Percentiles rank a stretch among this genome's conserved stretches.
Evolutionary conservation across 2,797 vertebrate species (phyloP).

Genomic region (Xiphophorus birchmanni): DNA sequence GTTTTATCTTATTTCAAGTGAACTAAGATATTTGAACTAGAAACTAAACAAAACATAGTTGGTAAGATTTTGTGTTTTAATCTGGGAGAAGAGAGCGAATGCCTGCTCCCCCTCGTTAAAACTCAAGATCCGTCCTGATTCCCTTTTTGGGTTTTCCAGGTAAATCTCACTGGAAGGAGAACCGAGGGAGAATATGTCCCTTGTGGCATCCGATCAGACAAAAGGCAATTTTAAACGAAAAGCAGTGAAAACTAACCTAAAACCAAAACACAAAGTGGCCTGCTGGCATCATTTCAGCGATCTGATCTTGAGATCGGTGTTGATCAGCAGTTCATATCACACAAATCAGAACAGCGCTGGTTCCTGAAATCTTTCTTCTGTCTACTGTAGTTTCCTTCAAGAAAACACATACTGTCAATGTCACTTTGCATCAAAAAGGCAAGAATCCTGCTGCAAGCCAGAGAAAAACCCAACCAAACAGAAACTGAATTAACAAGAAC

Average conservation of each 20-base stretch:
- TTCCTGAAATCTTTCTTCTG: not conserved
- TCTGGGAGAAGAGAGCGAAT: not conserved
- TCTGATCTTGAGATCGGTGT: not conserved
- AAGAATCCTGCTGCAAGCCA: not conserved
- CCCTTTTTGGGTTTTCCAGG: too few species aligned
- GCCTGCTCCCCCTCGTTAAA: not conserved
- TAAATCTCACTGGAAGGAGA: not conserved
- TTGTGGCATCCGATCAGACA: not conserved
- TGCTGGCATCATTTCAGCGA: not conserved
- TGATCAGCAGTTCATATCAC: not conserved
- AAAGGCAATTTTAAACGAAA: not conserved
- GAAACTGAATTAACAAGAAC: not conserved
- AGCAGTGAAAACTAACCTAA: not conserved
- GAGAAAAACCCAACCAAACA: not conserved
- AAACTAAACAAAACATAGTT: too few species aligned
- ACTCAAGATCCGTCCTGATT: not conserved
- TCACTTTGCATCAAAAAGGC: not conserved
- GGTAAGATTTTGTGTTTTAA: too few species aligned
- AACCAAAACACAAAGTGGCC: not conserved
- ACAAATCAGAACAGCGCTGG: not conserved
- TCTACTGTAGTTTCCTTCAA: not conserved
- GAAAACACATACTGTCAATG: not conserved
- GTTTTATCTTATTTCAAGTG: too few species aligned
- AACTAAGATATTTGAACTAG: too few species aligned
- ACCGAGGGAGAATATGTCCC: not conserved